Conservation (phyloP, 2,113 vertebrate genomes). For the Pontoporia blainvillei region DNA sequence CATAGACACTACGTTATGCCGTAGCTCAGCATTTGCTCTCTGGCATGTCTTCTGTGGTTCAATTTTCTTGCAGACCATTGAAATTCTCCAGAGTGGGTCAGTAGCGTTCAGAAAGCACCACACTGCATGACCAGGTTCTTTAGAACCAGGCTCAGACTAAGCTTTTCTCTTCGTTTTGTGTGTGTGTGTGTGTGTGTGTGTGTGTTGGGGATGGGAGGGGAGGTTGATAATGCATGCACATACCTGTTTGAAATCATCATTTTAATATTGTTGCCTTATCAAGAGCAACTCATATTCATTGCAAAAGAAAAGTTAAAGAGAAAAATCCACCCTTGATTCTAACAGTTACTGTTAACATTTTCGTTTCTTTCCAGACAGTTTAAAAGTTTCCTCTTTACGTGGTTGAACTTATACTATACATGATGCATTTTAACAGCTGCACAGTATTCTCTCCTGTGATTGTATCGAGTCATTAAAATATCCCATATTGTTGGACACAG, state of each 20-base stretch:
- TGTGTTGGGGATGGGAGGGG: not conserved
- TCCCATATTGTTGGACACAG: not conserved
- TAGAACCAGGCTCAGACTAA: not conserved
- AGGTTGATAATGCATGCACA: too few relatives aligned
- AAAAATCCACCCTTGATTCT: not conserved
- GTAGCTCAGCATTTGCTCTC: not conserved
- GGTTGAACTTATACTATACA: not conserved
- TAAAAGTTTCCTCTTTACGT: not conserved
- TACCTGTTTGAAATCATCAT: not conserved
- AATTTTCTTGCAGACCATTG: not conserved
- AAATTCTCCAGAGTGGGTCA: not conserved
- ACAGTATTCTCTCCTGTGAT: not conserved
- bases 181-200: rapidly evolving
- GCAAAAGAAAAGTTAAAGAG: not conserved
- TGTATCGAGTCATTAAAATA: not conserved
- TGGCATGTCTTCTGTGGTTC: not conserved
- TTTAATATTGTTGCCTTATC: not conserved
- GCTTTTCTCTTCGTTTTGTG: not conserved
- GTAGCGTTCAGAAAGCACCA: not conserved
- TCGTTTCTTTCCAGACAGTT: not conserved
- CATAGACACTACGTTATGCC: not conserved
- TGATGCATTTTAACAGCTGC: not conserved
- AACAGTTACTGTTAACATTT: not conserved
- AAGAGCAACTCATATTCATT: not conserved
- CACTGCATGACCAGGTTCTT: rapidly evolving